phyloP scores from a whole-genome alignment of 2,113 vertebrate species.

The Eulemur macaco region DNA sequence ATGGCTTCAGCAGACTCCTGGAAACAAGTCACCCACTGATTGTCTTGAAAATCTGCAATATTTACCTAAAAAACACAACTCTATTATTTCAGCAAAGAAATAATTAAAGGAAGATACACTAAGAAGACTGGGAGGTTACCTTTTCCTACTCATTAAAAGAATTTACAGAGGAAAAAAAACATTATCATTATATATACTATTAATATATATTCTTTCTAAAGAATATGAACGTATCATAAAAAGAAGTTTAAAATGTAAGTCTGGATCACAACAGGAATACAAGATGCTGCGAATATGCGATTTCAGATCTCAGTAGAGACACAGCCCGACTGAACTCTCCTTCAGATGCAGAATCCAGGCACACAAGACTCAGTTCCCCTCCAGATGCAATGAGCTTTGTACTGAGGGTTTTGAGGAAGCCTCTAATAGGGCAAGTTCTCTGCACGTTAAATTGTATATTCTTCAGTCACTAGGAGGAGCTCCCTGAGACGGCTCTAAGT shows the following conservation, averaged over 20 bases:
- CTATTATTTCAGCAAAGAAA: slow-evolving; percentile 44
- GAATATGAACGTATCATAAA: neutral
- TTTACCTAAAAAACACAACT: slow-evolving; percentile 87
- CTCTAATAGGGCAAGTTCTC: too few species aligned
- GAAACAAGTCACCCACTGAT: slow-evolving; percentile 99
- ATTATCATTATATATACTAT: neutral
- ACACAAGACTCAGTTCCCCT: neutral
- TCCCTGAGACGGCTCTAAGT: neutral
- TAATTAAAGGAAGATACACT: slow-evolving; percentile 30
- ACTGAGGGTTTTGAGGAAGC: neutral
- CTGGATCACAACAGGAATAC: neutral
- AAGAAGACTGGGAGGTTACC: neutral
- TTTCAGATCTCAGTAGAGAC: neutral
- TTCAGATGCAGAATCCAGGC: neutral
- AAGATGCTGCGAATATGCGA: neutral
- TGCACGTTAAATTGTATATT: neutral
- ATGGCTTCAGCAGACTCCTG: slow-evolving; percentile 95
- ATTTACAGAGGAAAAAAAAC: neutral
- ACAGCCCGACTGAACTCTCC: neutral
- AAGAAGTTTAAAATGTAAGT: neutral
- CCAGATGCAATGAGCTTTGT: neutral
- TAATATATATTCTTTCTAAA: neutral
- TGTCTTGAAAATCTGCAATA: slow-evolving; percentile 94
- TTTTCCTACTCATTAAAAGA: neutral
- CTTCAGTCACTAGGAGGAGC: neutral